phyloP scores from a whole-genome alignment of 2,113 vertebrate species.

The Peromyscus polionotus region DNA sequence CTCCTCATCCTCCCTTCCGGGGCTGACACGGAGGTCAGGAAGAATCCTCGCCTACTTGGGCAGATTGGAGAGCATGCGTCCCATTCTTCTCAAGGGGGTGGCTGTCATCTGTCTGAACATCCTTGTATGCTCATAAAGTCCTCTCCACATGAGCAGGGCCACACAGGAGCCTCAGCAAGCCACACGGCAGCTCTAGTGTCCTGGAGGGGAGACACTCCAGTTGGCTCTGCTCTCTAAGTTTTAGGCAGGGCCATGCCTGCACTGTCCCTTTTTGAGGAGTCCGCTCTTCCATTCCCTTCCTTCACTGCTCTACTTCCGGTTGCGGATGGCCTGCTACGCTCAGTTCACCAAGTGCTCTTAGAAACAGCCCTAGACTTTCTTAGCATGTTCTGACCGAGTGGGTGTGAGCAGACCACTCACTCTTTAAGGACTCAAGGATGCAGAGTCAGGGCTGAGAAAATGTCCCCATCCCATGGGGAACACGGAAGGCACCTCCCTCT shows the following conservation, averaged over 20 bases:
- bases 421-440: background rate
- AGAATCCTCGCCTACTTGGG: background rate
- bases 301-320: background rate
- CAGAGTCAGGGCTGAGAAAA: background rate
- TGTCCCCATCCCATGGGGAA: background rate
- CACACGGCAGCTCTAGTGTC: background rate
- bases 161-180: background rate
- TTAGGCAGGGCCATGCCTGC: background rate
- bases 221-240: background rate
- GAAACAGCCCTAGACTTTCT: background rate
- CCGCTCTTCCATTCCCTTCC: background rate
- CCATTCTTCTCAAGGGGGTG: background rate
- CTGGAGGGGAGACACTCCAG: background rate
- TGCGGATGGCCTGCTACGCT: background rate
- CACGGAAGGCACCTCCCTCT: background rate
- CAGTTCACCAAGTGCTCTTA: background rate
- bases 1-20: background rate
- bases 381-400: too few relatives aligned
- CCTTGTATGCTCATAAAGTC: background rate
- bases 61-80: background rate
- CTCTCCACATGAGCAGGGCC: background rate
- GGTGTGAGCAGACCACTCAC: background rate
- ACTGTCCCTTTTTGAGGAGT: background rate
- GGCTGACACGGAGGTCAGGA: accelerated
- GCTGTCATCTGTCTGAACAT: accelerated